Evolutionary conservation across 2,888 invertebrate genomes (phyloP).

Genomic region (Embidobia sp.): DNA sequence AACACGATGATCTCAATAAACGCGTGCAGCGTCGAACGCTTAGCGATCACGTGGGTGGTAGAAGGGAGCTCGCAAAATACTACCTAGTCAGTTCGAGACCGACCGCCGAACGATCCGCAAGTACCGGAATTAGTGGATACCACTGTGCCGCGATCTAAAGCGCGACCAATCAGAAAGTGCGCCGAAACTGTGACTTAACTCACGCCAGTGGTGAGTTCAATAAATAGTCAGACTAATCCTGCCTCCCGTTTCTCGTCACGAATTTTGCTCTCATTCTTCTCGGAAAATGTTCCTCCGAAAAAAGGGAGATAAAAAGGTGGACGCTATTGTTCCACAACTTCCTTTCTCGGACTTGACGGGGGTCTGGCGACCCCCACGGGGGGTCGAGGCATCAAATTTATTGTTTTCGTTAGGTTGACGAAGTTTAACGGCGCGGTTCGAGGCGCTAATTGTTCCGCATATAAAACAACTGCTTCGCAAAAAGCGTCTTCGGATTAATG

Average conservation of each 20-base stretch:
- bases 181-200: not conserved
- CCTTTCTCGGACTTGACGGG: no score
- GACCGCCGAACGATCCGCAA: conserved; percentile 68
- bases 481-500: conserved; percentile 43
- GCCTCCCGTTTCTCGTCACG: no score
- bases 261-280: not conserved
- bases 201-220: conserved; percentile 20
- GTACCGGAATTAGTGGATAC: conserved; percentile 27
- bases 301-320: no score
- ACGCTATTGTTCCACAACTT: no score
- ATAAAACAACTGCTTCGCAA: conserved; percentile 19
- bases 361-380: no score
- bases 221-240: conserved; percentile 15
- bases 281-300: not conserved
- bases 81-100: conserved; percentile 75
- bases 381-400: conserved; percentile 18
- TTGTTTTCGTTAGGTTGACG: conserved; percentile 41
- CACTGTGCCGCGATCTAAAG: conserved; percentile 8
- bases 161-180: conserved; percentile 8
- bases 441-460: conserved; percentile 22
- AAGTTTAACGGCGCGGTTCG: conserved; percentile 52
- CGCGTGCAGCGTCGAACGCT: conserved; percentile 38
- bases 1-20: conserved; percentile 27
- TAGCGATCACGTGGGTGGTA: conserved; percentile 73
- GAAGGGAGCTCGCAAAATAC: conserved; percentile 73